Conservation (phyloP, 2,113 vertebrate genomes). For the Pomatostomus ruficeps region DNA sequence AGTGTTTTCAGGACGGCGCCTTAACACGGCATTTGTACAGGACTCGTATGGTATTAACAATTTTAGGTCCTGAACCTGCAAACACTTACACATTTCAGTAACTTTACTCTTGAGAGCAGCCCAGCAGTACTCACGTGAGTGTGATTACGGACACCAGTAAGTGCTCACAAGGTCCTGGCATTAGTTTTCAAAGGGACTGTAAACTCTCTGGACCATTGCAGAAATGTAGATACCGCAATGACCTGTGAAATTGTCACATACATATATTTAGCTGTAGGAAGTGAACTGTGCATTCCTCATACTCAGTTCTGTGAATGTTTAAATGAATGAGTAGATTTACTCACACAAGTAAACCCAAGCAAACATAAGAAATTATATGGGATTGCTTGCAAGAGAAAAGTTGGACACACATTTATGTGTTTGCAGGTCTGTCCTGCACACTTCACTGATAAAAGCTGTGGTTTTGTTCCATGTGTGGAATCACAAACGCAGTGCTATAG, state of each 20-base stretch:
- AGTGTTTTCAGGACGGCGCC: slow-evolving; percentile 2
- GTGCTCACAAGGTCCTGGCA: neutral
- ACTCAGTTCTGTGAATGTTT: neutral
- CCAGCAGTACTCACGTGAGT: neutral
- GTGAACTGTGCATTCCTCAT: neutral
- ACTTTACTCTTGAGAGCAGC: slow-evolving; percentile 31
- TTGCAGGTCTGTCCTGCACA: neutral
- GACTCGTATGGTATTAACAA: slow-evolving; percentile 6
- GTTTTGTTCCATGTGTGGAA: neutral
- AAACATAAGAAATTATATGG: rapidly evolving
- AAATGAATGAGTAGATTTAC: neutral
- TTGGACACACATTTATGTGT: neutral
- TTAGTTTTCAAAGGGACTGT: slow-evolving; percentile 49
- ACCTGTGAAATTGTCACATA: slow-evolving; percentile 34
- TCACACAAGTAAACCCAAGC: neutral
- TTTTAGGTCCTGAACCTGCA: slow-evolving; percentile 34
- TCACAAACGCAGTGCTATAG: neutral
- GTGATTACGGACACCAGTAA: neutral
- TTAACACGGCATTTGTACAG: slow-evolving; percentile 7
- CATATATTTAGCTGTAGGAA: neutral
- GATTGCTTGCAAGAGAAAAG: neutral
- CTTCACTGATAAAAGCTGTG: neutral
- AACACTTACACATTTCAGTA: neutral
- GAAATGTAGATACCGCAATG: neutral
- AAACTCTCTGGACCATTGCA: slow-evolving; percentile 13